These are phyloP conservation scores for Aix galericulata DNA, from an alignment of 2,113 vertebrate species.

Conservation along the genomic window DNA sequence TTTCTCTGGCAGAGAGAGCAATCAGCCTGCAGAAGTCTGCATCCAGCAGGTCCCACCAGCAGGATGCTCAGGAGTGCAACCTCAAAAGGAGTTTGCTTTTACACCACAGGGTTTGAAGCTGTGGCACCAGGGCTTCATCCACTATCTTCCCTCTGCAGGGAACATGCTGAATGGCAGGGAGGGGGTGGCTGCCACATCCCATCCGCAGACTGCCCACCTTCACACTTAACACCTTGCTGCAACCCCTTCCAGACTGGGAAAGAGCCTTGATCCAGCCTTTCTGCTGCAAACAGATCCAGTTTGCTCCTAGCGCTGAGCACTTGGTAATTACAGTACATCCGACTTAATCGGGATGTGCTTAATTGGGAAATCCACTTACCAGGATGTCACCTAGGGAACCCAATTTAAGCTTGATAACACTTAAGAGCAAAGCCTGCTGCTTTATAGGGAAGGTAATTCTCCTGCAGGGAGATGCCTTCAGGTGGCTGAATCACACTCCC, in stretches of 20 bases:
- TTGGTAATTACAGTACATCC: constrained; percentile 66
- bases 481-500: constrained; percentile 50
- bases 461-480: constrained; percentile 61
- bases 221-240: background rate
- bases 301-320: background rate
- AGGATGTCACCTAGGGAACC: constrained; percentile 70
- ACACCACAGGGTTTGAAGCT: background rate
- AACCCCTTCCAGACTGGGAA: background rate
- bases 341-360: constrained; percentile 64
- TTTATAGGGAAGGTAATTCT: constrained; percentile 64
- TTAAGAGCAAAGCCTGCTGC: constrained; percentile 56
- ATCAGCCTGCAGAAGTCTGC: background rate
- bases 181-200: constrained; percentile 8
- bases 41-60: background rate
- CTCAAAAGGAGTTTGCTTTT: background rate
- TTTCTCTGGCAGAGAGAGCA: background rate
- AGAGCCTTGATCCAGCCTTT: constrained; percentile 9
- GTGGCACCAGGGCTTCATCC: background rate
- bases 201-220: constrained; percentile 19
- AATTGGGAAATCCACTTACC: constrained; percentile 71
- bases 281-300: constrained; percentile 21
- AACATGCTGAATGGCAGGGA: background rate
- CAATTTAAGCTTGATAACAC: constrained; percentile 57
- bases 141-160: background rate
- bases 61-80: background rate